Evolutionary conservation across 2,888 invertebrate genomes (phyloP).

Genomic region (Campopleginae sp.): DNA sequence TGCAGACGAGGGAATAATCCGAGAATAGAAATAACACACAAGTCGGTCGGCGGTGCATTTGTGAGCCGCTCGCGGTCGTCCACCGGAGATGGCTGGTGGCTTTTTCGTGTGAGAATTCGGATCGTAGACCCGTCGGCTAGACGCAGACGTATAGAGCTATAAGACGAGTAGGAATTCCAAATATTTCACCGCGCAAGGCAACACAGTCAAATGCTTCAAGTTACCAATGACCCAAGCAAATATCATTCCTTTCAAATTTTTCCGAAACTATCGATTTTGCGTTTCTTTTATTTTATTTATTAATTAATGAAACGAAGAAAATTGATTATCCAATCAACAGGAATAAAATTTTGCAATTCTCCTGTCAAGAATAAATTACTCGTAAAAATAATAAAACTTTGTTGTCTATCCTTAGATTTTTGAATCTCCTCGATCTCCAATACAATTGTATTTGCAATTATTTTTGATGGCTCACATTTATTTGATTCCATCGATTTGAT

Average conservation of each 20-base stretch:
- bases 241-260: not conserved
- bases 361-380: not conserved
- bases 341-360: not conserved
- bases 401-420: not conserved
- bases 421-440: not conserved
- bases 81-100: conserved; percentile 39
- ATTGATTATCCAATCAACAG: not conserved
- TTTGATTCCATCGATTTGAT: not conserved
- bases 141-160: conserved; percentile 54
- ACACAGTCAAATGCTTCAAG: conserved; percentile 1
- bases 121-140: conserved; percentile 65
- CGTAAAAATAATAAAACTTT: not conserved
- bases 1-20: conserved; percentile 58
- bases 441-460: not conserved
- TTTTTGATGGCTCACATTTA: not conserved
- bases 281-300: not conserved
- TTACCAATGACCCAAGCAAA: not conserved
- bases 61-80: conserved; percentile 33
- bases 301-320: not conserved
- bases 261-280: not conserved
- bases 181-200: conserved; percentile 39
- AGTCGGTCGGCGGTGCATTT: conserved; percentile 10
- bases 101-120: conserved; percentile 41
- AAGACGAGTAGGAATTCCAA: conserved; percentile 50
- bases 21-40: conserved; percentile 65